Evolutionary conservation across 2,113 vertebrate species (phyloP), one percentile per base, ranked within the genome.

Genomic region (Calidris pygmaea): DNA sequence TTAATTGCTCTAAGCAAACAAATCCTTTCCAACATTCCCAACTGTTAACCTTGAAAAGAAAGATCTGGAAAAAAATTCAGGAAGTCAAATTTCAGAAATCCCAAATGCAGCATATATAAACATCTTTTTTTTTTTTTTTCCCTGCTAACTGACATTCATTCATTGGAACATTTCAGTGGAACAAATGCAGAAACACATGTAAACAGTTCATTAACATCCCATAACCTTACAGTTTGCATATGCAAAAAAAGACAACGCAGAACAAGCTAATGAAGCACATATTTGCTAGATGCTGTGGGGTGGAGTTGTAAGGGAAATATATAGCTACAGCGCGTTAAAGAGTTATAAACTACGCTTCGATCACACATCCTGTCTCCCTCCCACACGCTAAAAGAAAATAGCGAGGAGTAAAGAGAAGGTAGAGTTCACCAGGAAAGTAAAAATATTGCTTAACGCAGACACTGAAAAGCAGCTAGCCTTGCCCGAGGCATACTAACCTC

Each of bases 341-440:
- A 93, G 71, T 79, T 89, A 55, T 18, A 76, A 80, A 85, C 68
- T 63, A 9, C 18, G 41, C 87, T 96, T 74, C 95, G 53, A 32
- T 85, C 81, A 56, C 85, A 94, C 94, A 91, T 90, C 93, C 89
- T 87, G 72, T n/a, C 93, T 93, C 77, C 89, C 89, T 95, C 95
- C 83, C 73, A 90, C 94, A 65, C 0, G 29, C 94, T 60, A 24
- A 34, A 78, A 83, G 94, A 87, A 96, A 92, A 96, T 26, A 82
- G 50, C 16, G 34, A 47, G 56, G 89, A 85, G 71, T 47, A 59
- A 41, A 35, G 52, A 74, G 90, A 85, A 94, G 82, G 93, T 26
- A 86, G 78, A 85, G 59, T 68, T 68, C 81, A 60, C n/a, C 35
- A 21, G 70, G 43, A 89, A 81, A 93, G 81, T 58, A 71, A 94